Base-by-base conservation (phyloP, 2,113 vertebrate genomes). In the Miniopterus natalensis region DNA sequence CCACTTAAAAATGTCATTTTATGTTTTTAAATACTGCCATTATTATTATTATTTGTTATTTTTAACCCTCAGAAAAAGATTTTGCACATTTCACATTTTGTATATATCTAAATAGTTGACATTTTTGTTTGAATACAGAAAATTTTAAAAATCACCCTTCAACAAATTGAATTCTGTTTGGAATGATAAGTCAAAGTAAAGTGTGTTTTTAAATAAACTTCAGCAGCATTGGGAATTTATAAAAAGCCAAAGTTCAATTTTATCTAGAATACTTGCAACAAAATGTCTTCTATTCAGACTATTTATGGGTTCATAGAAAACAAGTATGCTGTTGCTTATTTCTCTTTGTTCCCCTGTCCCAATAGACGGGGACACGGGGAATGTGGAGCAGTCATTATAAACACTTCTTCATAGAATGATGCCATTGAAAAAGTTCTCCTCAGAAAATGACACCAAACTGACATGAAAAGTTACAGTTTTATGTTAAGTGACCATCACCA, bases 401-500 rank as follows among this genome's bases (percentile, higher is more conserved):
- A 65, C 21, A 53, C 18, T 31, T 17, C 47, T 86, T 57, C 25
- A 42, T 6, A 74, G 88, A 92, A 90, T 53, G 55, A 90, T 84
- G 42, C 23, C 47, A 94, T 81, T 92, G 18, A 55, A 85, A 40
- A 88, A 78, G 78, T 36, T 91, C 71, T 86, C 55, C 89, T 75
- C 61, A 83, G 31, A 86, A 95, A 92, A 86, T 77, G 47, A 71
- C 27, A 89, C 47, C 86, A 83, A 81, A 21, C 42, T 89, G 74
- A 83, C 53, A 83, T 21, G 55, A 86, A 92, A 90, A 84, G 29
- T 94, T 77, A 95, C 47, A 86, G 15, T 65, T 92, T 77, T 77
- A 94, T 45, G 13, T 25, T 84, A 78, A 93, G 71, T 73, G 42
- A 20, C 51, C 68, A 45, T 81, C 74, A 55, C 53, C 61, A 71